Evolutionary conservation across 2,888 invertebrate genomes (phyloP).

Genomic region (Pseudococcus jackbeardsleyi): DNA sequence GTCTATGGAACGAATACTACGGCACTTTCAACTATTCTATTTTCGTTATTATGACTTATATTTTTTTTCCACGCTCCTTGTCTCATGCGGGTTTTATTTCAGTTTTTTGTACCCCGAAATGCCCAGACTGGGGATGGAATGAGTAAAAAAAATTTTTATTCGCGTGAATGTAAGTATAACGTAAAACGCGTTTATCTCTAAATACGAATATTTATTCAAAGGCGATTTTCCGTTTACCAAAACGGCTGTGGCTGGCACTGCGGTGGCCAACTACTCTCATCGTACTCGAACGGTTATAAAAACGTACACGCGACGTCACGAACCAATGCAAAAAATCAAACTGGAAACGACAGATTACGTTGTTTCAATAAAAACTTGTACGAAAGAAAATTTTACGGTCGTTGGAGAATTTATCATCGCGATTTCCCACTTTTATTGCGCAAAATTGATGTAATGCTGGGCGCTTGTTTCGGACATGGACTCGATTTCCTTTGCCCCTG

Average conservation of each 20-base stretch:
- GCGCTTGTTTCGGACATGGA: slow-evolving; percentile 6
- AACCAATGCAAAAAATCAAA: slow-evolving; percentile 53
- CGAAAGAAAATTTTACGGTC: slow-evolving; percentile 31
- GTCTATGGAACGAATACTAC: slow-evolving; percentile 31
- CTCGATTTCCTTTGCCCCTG: no score
- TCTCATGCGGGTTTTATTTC: slow-evolving; percentile 35
- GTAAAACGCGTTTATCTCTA: slow-evolving; percentile 3
- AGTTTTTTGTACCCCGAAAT: not conserved
- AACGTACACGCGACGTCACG: slow-evolving; percentile 42
- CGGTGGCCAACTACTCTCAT: not conserved
- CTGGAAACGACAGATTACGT: slow-evolving; percentile 49
- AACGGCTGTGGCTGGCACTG: no score
- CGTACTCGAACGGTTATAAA: not conserved
- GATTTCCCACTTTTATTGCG: slow-evolving; percentile 47
- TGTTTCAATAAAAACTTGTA: slow-evolving; percentile 55
- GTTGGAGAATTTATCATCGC: slow-evolving; percentile 24
- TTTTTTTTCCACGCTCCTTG: slow-evolving; percentile 36
- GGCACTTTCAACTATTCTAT: slow-evolving; percentile 59
- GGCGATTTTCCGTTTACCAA: not conserved
- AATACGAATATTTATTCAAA: slow-evolving; percentile 55
- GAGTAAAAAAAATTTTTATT: slow-evolving; percentile 13
- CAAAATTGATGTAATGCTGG: slow-evolving; percentile 31
- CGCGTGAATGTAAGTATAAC: slow-evolving; percentile 3
- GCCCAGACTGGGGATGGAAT: not conserved
- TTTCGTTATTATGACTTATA: slow-evolving; percentile 63